A percentile compares a stretch with the other conserved stretches of the same genome.
Evolutionary conservation across 1,140 invertebrate species (phyloP).

Genomic region (Aricia agestis): DNA sequence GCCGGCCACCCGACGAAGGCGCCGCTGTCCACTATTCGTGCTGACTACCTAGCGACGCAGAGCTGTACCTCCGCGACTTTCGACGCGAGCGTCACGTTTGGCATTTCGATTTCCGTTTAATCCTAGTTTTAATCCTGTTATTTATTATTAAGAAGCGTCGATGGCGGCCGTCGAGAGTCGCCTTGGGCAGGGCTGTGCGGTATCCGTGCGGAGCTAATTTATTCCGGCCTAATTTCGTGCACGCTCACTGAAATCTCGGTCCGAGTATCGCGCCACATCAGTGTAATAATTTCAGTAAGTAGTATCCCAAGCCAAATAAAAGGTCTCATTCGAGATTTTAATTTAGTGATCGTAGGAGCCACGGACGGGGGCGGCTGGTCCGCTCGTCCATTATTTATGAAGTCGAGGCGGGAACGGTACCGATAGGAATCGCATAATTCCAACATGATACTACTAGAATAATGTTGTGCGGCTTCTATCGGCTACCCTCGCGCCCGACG

Average conservation of each 20-base stretch:
- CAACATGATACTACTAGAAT: slow-evolving; percentile 23
- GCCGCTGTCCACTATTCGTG: not conserved
- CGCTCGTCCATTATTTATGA: slow-evolving; percentile 59
- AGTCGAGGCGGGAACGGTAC: slow-evolving; percentile 42
- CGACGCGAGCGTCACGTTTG: not conserved
- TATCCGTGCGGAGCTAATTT: slow-evolving; percentile 23
- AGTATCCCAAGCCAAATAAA: slow-evolving; percentile 49
- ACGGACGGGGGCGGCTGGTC: slow-evolving; percentile 56
- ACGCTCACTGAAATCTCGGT: slow-evolving; percentile 46
- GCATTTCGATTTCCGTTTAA: slow-evolving; percentile 13
- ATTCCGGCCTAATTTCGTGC: slow-evolving; percentile 44
- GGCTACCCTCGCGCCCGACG: slow-evolving; percentile 43
- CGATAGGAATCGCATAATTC: slow-evolving; percentile 45
- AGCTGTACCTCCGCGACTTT: not conserved
- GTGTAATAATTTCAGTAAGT: slow-evolving; percentile 39
- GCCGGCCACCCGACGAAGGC: not conserved
- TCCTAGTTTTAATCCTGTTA: slow-evolving; percentile 16
- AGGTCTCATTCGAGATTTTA: slow-evolving; percentile 54
- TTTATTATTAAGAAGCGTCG: slow-evolving; percentile 19
- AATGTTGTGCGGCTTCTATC: slow-evolving; percentile 45
- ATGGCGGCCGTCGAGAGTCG: slow-evolving; percentile 19
- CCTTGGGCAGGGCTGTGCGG: slow-evolving; percentile 1
- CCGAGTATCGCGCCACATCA: slow-evolving; percentile 30
- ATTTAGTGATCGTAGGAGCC: slow-evolving; percentile 54
- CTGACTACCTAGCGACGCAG: not conserved